Evolutionary conservation across 1,140 invertebrate genomes (phyloP).

Genomic region (Bombus impatiens): DNA sequence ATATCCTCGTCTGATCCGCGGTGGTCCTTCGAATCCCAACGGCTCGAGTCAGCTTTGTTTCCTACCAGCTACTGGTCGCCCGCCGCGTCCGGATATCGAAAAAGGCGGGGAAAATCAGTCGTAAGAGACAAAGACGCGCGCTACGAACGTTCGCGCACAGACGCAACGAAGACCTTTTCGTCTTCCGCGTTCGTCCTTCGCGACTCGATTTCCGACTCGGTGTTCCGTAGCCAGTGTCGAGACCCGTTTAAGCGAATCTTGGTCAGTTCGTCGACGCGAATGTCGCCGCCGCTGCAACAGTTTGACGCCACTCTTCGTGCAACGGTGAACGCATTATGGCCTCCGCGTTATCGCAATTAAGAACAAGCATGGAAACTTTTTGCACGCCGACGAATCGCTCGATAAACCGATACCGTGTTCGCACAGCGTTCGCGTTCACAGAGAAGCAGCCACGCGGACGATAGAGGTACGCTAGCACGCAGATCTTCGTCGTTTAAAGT

Average conservation of each 20-base stretch:
- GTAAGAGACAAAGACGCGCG: rapidly evolving
- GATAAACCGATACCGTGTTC: not conserved
- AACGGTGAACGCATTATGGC: not conserved
- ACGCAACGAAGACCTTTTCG: rapidly evolving
- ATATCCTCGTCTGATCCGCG: rapidly evolving
- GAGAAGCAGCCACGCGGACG: not conserved
- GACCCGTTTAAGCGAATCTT: too few relatives aligned
- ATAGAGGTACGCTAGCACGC: not conserved
- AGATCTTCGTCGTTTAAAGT: not conserved
- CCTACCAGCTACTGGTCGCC: too few relatives aligned
- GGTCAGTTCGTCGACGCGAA: not conserved
- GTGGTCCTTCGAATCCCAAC: too few relatives aligned
- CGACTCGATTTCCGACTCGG: too few relatives aligned
- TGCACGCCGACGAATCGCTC: not conserved
- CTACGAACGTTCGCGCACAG: too few relatives aligned
- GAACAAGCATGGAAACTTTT: not conserved
- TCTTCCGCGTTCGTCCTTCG: rapidly evolving
- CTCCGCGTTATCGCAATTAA: constrained; percentile 16
- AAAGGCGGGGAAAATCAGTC: too few relatives aligned
- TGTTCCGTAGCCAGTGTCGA: too few relatives aligned
- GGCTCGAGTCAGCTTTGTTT: too few relatives aligned
- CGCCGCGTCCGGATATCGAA: too few relatives aligned
- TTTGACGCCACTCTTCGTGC: not conserved
- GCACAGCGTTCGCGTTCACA: too few relatives aligned
- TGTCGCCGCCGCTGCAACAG: not conserved